Conservation (phyloP, 2,888 invertebrate genomes). For the Archaeoteleia sp. region DNA sequence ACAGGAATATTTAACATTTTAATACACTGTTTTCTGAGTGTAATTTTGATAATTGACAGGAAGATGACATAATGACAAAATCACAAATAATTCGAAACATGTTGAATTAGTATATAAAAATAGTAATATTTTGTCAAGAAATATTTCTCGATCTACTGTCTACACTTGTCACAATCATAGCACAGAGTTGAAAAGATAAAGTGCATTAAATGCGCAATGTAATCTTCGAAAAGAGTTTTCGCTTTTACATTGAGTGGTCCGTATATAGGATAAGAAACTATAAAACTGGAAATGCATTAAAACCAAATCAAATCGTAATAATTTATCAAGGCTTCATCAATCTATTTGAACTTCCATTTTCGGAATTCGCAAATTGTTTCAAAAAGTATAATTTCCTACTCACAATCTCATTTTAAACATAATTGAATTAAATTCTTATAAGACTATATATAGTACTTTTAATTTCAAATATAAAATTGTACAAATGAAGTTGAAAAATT, state of each 20-base stretch:
- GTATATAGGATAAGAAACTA: conserved; percentile 58
- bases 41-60: no score
- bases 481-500: no score
- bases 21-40: neutral
- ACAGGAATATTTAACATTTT: no score
- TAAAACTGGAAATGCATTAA: conserved; percentile 64
- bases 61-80: neutral
- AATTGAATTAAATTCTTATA: neutral
- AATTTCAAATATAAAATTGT: no score
- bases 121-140: conserved; percentile 1
- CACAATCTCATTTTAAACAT: neutral
- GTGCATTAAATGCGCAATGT: conserved; percentile 11
- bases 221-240: neutral
- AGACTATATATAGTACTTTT: neutral
- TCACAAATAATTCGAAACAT: conserved; percentile 1
- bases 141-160: conserved; percentile 6
- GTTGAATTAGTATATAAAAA: neutral
- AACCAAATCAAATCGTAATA: conserved; percentile 31
- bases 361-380: neutral
- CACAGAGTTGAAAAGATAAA: conserved; percentile 1
- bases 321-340: neutral
- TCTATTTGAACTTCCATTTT: neutral
- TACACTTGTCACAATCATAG: conserved; percentile 6
- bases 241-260: no score
- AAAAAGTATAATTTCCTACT: neutral